phyloP scores from a whole-genome alignment of 1,140 invertebrate species.

The Drosophila dunni region DNA sequence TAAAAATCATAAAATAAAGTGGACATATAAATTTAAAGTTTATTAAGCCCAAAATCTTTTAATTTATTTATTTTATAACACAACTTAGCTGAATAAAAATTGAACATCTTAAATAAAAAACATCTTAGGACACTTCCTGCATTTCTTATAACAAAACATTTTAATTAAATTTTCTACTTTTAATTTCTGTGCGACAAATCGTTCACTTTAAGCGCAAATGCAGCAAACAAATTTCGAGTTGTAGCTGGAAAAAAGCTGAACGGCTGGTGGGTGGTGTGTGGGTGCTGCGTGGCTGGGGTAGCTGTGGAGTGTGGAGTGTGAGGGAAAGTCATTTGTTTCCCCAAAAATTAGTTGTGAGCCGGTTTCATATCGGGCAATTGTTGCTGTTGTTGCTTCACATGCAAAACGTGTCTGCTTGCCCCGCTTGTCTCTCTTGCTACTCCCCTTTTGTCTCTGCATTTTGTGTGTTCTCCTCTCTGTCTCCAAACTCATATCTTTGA shows the following conservation, averaged over 20 bases:
- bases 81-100: no score
- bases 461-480: background rate
- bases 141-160: no score
- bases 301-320: conserved; percentile 4
- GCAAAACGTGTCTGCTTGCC: conserved; percentile 62
- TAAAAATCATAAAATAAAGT: no score
- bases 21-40: no score
- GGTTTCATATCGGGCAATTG: conserved; percentile 68
- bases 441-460: background rate
- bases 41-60: no score
- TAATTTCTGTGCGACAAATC: conserved; percentile 1
- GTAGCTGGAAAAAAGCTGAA: background rate
- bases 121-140: no score
- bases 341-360: conserved; percentile 76
- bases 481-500: background rate
- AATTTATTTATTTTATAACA: no score
- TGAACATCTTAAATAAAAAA: no score
- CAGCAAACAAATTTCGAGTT: background rate
- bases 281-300: background rate
- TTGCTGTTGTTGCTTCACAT: conserved; percentile 48
- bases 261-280: no score
- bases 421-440: background rate
- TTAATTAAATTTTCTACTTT: background rate
- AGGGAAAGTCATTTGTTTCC: conserved; percentile 69
- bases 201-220: conserved; percentile 13